These are phyloP conservation scores for Drosophila vallismaia DNA, from an alignment of 2,888 invertebrate species.

Conservation along the genomic window DNA sequence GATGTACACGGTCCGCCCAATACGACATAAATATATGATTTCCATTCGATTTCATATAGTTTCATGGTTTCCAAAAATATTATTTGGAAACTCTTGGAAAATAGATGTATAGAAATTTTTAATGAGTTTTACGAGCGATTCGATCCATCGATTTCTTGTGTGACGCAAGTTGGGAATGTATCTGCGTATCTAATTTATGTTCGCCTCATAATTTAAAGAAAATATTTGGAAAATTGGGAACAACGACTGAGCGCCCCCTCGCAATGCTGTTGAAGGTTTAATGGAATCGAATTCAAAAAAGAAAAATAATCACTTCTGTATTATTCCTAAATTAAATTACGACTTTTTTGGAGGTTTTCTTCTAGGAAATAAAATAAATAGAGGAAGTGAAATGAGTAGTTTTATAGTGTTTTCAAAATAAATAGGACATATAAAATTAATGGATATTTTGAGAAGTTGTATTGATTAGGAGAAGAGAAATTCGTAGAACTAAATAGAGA, in stretches of 20 bases:
- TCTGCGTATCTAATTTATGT: constrained; percentile 60
- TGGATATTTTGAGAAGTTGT: not conserved
- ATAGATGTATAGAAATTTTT: constrained; percentile 7
- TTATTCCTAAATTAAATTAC: constrained; percentile 6
- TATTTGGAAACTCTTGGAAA: constrained; percentile 22
- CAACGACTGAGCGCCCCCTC: constrained; percentile 5
- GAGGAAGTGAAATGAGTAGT: not conserved
- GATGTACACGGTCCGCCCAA: constrained; percentile 36
- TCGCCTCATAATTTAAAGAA: constrained; percentile 58
- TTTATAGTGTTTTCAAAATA: constrained; percentile 13
- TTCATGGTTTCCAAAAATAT: constrained; percentile 27
- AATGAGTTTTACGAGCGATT: constrained; percentile 26
- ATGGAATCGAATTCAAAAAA: constrained; percentile 11
- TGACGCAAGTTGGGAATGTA: constrained; percentile 38
- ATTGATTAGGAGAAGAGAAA: not conserved
- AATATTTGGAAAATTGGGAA: constrained; percentile 41
- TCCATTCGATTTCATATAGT: constrained; percentile 20
- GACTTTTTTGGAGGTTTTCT: not conserved
- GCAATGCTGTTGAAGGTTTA: constrained; percentile 17
- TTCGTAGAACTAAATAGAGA: not conserved
- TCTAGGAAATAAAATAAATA: constrained; percentile 9
- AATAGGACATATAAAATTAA: not conserved
- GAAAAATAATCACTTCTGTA: constrained; percentile 20
- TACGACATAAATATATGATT: constrained; percentile 9
- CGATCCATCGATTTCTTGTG: constrained; percentile 1